These are phyloP conservation scores for Plusia festucae DNA, from an alignment of 2,888 invertebrate species.

Conservation along the genomic window DNA sequence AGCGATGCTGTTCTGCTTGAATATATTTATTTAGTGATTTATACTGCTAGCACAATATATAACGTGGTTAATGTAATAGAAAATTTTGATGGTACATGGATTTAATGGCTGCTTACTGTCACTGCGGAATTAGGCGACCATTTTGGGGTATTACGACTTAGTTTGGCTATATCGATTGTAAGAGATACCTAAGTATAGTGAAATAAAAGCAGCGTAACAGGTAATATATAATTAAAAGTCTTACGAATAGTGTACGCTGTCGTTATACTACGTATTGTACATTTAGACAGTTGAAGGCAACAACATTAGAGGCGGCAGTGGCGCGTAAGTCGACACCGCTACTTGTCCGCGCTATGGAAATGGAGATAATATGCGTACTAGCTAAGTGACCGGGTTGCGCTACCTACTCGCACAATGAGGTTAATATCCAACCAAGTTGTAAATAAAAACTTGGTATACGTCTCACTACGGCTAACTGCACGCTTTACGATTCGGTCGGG, in stretches of 20 bases:
- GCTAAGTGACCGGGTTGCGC: conserved; percentile 86
- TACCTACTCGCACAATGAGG: conserved; percentile 81
- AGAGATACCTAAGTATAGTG: not conserved
- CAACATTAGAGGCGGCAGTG: conserved; percentile 73
- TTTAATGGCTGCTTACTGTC: not conserved
- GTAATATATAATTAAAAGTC: conserved; percentile 7
- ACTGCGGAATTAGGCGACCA: not conserved
- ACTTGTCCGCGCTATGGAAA: conserved; percentile 86
- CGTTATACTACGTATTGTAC: conserved; percentile 58
- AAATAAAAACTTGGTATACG: conserved; percentile 73
- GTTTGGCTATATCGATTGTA: too few relatives aligned
- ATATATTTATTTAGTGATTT: conserved; percentile 9
- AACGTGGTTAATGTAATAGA: not conserved
- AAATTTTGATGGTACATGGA: not conserved
- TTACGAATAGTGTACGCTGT: conserved; percentile 5
- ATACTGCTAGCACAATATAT: not conserved
- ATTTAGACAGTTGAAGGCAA: conserved; percentile 70
- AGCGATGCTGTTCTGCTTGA: conserved; percentile 44
- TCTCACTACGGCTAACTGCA: conserved; percentile 62
- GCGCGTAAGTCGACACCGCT: conserved; percentile 82
- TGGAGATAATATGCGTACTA: conserved; percentile 84
- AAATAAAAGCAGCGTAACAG: not conserved
- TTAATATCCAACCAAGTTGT: conserved; percentile 78
- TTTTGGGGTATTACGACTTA: not conserved
- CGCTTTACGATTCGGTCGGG: conserved; percentile 74